Conservation (phyloP, 2,797 vertebrate species). For the Calcarius lapponicus region DNA sequence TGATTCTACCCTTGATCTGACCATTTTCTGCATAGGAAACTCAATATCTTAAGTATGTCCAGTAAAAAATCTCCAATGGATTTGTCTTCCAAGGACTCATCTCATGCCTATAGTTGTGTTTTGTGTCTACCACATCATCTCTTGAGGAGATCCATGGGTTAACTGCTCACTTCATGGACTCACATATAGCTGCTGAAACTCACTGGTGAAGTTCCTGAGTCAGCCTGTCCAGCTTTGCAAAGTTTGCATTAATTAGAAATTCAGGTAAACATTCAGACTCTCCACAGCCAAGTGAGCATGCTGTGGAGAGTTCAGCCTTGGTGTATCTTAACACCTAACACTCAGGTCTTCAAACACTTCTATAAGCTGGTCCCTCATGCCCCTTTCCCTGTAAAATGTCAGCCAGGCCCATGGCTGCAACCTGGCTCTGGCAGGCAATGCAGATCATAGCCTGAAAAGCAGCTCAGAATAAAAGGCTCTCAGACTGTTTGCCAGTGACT, state of each 20-base stretch:
- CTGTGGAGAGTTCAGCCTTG: background rate
- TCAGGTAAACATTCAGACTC: background rate
- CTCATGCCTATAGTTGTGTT: background rate
- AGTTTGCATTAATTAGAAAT: background rate
- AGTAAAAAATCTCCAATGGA: background rate
- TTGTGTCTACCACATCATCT: background rate
- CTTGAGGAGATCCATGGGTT: accelerated
- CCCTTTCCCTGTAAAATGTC: conserved; percentile 20
- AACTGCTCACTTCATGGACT: background rate
- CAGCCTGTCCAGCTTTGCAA: background rate
- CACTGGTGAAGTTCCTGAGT: background rate
- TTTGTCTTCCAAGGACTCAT: background rate
- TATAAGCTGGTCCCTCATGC: background rate
- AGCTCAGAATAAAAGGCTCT: conserved; percentile 10
- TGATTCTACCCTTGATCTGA: background rate
- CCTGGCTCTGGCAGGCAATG: background rate
- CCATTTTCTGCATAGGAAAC: background rate
- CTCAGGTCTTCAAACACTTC: conserved; percentile 4
- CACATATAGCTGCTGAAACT: background rate
- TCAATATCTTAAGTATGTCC: background rate
- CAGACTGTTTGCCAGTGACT: conserved; percentile 42
- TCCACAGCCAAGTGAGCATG: background rate
- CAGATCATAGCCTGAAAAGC: conserved; percentile 50
- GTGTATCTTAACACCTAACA: background rate
- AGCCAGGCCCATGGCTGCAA: background rate